Evolutionary conservation across 2,797 vertebrate species (phyloP), one percentile per base, ranked within the genome.

Genomic region (Sphaeramia orbicularis): DNA sequence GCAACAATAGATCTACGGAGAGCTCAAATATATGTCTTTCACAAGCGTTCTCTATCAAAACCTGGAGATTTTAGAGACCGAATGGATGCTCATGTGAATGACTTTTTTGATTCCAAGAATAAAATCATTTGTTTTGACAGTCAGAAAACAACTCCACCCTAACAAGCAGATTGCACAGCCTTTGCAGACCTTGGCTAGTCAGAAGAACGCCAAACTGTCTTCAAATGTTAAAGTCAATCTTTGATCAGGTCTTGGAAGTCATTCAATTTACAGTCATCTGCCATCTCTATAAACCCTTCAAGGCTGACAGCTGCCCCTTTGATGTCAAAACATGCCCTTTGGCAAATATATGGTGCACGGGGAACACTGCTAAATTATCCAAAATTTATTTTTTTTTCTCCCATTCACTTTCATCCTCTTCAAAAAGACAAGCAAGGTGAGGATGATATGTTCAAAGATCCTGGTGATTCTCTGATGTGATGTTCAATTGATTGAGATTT

Each of bases 321-420:
- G 88, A 94, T 91, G 89, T 93, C 76, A 84, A 89, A 92, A 85
- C 85, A 90, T 89, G 79, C 89, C 93, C 91, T 90, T 78, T 88
- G 91, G 92, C 88, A 86, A 89, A 90, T 85, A 60, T 72, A 66
- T n/a, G 61, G 63, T 78, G 55, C 74, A 67, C 40, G 78, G 56
- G 63, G 71, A 83, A 71, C 65, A 60, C 55, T 79, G 71, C 63
- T 85, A 85, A 91, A 92, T 88, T 86, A 89, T 90, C 84, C 60
- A 70, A 71, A 83, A 67, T 37, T 10, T 32, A 7, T 66, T 81
- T 82, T 78, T 71, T 67, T 75, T 7, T 5, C 24, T 57, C 62
- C 45, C 35, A 74, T 72, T 52, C 54, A 18, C 86, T 93, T 93
- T 93, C 80, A 91, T 93, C 86, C 63, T 73, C 48, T 35, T 53